phyloP scores from a whole-genome alignment of 2,113 vertebrate genomes.

The Oceanodroma tethys region DNA sequence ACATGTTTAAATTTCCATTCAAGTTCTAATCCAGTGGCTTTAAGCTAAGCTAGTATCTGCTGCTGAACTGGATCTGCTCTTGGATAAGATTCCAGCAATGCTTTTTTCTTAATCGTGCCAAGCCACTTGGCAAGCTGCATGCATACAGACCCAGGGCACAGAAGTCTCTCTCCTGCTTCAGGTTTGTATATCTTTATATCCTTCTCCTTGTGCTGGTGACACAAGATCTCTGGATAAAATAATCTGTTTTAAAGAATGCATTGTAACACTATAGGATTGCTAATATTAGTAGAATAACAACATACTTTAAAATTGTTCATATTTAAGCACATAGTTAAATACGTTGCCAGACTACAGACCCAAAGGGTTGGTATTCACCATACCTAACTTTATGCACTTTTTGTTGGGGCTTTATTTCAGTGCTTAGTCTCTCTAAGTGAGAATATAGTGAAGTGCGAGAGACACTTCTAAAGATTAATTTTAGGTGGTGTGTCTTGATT shows the following conservation, averaged over 20 bases:
- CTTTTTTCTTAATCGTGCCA: neutral
- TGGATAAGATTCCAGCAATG: neutral
- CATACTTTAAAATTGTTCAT: neutral
- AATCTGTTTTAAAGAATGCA: neutral
- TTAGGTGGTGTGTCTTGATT: neutral
- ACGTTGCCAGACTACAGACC: neutral
- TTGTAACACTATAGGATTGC: neutral
- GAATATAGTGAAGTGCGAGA: neutral
- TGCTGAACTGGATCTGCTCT: constrained; percentile 17
- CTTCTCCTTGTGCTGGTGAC: neutral
- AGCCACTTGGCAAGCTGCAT: neutral
- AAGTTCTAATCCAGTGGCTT: constrained; percentile 44
- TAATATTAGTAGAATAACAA: neutral
- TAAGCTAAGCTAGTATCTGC: constrained; percentile 9
- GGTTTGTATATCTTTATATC: neutral
- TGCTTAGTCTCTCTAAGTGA: neutral
- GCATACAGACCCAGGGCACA: neutral
- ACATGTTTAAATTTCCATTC: constrained; percentile 30
- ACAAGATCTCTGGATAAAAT: neutral
- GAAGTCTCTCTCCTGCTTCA: neutral
- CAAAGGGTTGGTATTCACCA: neutral
- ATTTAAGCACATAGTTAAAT: neutral
- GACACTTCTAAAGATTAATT: neutral
- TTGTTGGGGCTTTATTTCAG: neutral
- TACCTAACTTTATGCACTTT: neutral